Evolutionary conservation across 2,888 invertebrate species (phyloP).

Genomic region (Agonum fuliginosum): DNA sequence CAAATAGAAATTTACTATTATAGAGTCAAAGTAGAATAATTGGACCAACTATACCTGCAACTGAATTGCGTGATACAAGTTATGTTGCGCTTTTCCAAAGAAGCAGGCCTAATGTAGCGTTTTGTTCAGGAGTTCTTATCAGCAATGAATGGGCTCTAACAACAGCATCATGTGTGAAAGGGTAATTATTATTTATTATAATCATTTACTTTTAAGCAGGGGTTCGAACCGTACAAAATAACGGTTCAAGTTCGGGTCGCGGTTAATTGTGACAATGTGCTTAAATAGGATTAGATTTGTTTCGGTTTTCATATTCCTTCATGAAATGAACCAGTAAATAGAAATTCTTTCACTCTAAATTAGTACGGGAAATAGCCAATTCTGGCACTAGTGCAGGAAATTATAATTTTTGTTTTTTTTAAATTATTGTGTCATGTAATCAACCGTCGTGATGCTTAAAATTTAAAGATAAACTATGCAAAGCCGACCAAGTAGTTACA

Average conservation of each 20-base stretch:
- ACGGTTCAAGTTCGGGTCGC: neutral
- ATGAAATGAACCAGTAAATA: too few relatives aligned
- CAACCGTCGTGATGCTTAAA: too few relatives aligned
- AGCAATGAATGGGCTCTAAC: conserved; percentile 3
- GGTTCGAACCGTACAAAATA: too few relatives aligned
- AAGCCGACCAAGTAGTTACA: too few relatives aligned
- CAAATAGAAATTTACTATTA: neutral
- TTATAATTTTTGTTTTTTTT: too few relatives aligned
- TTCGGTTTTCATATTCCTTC: too few relatives aligned
- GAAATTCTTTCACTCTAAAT: too few relatives aligned
- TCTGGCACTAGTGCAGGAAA: too few relatives aligned
- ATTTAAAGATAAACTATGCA: too few relatives aligned
- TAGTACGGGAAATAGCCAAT: too few relatives aligned
- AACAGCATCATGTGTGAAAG: conserved; percentile 2
- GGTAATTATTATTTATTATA: conserved; percentile 1
- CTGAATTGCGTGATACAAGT: neutral
- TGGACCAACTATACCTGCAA: neutral
- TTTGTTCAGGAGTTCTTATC: conserved; percentile 27
- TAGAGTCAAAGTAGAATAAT: conserved; percentile 3
- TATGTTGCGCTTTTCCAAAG: neutral
- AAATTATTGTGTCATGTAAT: too few relatives aligned
- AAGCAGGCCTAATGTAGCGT: neutral
- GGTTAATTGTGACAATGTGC: neutral
- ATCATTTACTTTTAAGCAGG: neutral
- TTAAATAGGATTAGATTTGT: too few relatives aligned